Evolutionary conservation across 2,888 invertebrate genomes (phyloP).

Genomic region (Cephonodes hylas): DNA sequence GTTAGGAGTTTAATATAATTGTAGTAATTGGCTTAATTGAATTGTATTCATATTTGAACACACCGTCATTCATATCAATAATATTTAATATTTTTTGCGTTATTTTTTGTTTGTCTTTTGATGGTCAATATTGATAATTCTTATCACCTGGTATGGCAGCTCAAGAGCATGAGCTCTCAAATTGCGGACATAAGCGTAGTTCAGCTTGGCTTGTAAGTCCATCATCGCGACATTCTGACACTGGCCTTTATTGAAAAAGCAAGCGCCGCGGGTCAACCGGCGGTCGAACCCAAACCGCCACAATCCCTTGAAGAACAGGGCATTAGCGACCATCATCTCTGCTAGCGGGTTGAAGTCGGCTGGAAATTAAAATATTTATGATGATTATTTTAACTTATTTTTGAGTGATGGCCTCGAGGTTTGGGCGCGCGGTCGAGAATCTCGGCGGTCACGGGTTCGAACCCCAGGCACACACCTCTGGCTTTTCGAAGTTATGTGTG

Average conservation of each 20-base stretch:
- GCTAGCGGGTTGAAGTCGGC: constrained; percentile 70
- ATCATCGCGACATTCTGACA: constrained; percentile 82
- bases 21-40: not conserved
- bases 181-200: constrained; percentile 78
- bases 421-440: too few relatives aligned
- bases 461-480: too few relatives aligned
- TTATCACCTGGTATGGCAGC: constrained; percentile 83
- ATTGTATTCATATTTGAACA: not conserved
- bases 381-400: too few relatives aligned
- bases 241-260: constrained; percentile 73
- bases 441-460: too few relatives aligned
- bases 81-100: too few relatives aligned
- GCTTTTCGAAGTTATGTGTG: too few relatives aligned
- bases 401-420: too few relatives aligned
- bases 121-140: not conserved
- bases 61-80: too few relatives aligned
- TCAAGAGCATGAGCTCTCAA: constrained; percentile 83
- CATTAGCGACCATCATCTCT: constrained; percentile 81
- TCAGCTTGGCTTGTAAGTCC: constrained; percentile 79
- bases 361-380: constrained; percentile 47
- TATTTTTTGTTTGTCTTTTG: too few relatives aligned
- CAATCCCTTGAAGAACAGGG: constrained; percentile 84
- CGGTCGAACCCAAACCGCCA: constrained; percentile 83
- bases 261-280: constrained; percentile 65
- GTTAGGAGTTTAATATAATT: not conserved